Evolutionary conservation across 2,888 invertebrate species (phyloP), one percentile per base, ranked within the genome.

Genomic region (Linnaemya tessellans): DNA sequence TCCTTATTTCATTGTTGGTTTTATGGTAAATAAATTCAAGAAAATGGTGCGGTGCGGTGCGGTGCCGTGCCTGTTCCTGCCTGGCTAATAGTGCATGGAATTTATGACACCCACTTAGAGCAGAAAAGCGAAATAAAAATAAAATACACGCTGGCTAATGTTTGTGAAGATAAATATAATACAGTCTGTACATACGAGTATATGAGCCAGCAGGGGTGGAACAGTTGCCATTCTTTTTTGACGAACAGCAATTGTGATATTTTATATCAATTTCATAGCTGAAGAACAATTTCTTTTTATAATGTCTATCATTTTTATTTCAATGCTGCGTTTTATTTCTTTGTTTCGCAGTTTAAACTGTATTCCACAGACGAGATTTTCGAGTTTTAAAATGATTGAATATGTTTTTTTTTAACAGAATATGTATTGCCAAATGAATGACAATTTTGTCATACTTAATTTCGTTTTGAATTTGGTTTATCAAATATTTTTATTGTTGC

Each of bases 41-140:
- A 60, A 70, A 41, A 41, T 22, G 70, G 13, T 54, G 64, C 25
- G 49, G 41, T 70, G n/a, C n/a, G n/a, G n/a, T n/a, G n/a, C n/a
- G 70, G 13, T 54, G 64, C 25, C 41, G 41, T 70, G 73, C 38
- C 46, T 73, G 41, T 56, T 64, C 18, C 46, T 82, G 75, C 18
- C 79, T 64, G 68, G 65, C 85, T 88, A 88, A 88, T 88, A 87
- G 87, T 79, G 88, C 87, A 78, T 87, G 85, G 87, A 87, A 82
- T 88, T 88, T 88, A 88, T 75, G 86, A 84, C 81, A 84, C 87
- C 86, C 87, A 85, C 84, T 87, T 46, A 74, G 18, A 22, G 13
- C 9, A 25, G 30, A 67, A 51, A 25, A 35, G 9, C 60, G 20
- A 62, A 35, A 64, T 22, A 65, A 3, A 73, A 71, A 65, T 15